Evolutionary conservation across 2,888 invertebrate genomes (phyloP), one percentile per base, ranked within the genome.

Genomic region (Apodemia mormo): DNA sequence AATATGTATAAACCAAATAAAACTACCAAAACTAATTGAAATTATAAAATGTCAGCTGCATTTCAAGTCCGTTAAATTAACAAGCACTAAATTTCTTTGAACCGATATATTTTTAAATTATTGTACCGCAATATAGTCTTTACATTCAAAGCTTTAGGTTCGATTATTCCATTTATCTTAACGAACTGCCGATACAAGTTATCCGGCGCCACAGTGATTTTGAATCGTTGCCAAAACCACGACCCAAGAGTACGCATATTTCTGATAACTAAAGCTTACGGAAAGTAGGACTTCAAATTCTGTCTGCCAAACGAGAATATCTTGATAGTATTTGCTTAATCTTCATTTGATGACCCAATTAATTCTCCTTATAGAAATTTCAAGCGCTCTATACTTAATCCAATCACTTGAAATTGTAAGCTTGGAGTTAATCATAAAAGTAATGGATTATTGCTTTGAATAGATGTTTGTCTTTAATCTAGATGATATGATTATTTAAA

Each of bases 171-270:
- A 49, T 65, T 65, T 14, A 43, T n/a, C 66, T 9, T 29, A 43
- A 37, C 52, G n/a, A 12, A 68, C 40, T 29, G 65, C 69, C 65
- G 65, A 68, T 68, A 65, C 73, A 74, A 74, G 74, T 73, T 71
- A 74, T 70, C 71, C 73, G 73, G 74, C 73, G 76, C 72, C 74
- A 12, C 10, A 68, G 67, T 68, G 40, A 22, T 70, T 78, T 79
- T 82, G 81, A 80, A 75, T 66, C 74, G 67, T 68, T 83, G 84
- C 84, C 84, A 84, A 81, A 75, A 72, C 72, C 71, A 72, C 74
- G 69, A 72, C 71, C 69, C 29, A 68, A 65, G 71, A 68, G 70
- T 64, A 74, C 71, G 72, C 73, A 75, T 75, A 75, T 67, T 72
- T 71, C 70, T 71, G 49, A 66, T 61, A 70, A 70, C 70, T 56